Evolutionary conservation across 2,888 invertebrate species (phyloP).

Genomic region (Leptopilina drosophilae): DNA sequence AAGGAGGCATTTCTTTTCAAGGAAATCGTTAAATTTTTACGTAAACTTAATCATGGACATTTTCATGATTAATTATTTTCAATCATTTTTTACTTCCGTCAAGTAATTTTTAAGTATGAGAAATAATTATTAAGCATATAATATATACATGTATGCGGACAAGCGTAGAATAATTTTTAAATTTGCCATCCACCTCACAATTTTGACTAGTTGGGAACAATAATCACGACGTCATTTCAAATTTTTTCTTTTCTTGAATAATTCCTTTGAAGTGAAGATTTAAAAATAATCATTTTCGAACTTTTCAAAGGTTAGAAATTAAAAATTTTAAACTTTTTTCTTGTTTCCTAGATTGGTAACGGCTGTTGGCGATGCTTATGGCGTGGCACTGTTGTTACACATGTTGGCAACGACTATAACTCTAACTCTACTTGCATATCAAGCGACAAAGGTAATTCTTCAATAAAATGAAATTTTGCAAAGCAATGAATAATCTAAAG

Average conservation of each 20-base stretch:
- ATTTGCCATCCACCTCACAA: background rate
- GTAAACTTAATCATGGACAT: too few species aligned
- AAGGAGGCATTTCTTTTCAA: background rate
- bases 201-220: background rate
- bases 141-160: too few species aligned
- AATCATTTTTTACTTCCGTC: too few species aligned
- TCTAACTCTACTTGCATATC: constrained; percentile 89
- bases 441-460: constrained; percentile 86
- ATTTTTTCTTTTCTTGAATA: background rate
- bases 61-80: too few species aligned
- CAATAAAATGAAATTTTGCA: background rate
- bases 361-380: constrained; percentile 90
- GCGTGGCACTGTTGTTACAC: constrained; percentile 88
- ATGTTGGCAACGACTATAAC: constrained; percentile 92
- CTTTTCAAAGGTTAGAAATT: background rate
- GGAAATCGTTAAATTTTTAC: background rate
- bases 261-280: background rate
- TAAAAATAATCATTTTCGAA: background rate
- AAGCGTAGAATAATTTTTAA: background rate
- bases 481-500: background rate
- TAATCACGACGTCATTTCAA: background rate
- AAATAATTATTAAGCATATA: background rate
- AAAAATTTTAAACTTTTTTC: constrained; percentile 22
- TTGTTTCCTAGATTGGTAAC: constrained; percentile 83
- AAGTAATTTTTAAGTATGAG: too few species aligned